Percentiles rank a stretch among this genome's conserved stretches.
Evolutionary conservation across 2,113 vertebrate species (phyloP).

Genomic region (Scomber colias): DNA sequence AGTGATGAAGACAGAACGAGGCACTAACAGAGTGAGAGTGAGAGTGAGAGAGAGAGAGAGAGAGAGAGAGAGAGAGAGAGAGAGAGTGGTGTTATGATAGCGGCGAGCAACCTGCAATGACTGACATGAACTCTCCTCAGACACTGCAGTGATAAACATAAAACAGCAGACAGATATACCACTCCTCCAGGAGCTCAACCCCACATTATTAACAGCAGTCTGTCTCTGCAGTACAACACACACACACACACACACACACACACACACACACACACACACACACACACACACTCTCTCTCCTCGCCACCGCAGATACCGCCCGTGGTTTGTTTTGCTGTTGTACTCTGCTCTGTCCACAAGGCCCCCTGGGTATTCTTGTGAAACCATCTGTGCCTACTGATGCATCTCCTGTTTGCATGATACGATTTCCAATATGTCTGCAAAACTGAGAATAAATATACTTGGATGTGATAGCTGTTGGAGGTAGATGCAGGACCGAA

Average conservation of each 20-base stretch:
- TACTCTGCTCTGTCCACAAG: not conserved
- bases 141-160: conserved; percentile 14
- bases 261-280: too few species aligned
- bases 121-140: conserved; percentile 11
- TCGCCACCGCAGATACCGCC: not conserved
- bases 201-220: conserved; percentile 17
- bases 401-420: conserved; percentile 27
- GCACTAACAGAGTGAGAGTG: not conserved
- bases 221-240: not conserved
- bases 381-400: conserved; percentile 16
- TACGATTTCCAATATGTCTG: not conserved
- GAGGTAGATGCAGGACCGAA: too few species aligned
- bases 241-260: too few species aligned
- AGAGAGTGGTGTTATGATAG: not conserved
- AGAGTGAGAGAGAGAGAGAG: too few species aligned
- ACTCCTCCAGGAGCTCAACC: conserved; percentile 20
- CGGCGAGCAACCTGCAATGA: not conserved
- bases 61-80: not conserved
- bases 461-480: not conserved
- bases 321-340: not conserved
- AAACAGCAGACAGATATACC: conserved; percentile 5
- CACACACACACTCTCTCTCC: not conserved
- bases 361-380: not conserved
- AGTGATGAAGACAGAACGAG: not conserved
- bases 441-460: not conserved